Evolutionary conservation across 2,888 invertebrate genomes (phyloP), one percentile per base, ranked within the genome.

Genomic region (Scaeva pyrastri): DNA sequence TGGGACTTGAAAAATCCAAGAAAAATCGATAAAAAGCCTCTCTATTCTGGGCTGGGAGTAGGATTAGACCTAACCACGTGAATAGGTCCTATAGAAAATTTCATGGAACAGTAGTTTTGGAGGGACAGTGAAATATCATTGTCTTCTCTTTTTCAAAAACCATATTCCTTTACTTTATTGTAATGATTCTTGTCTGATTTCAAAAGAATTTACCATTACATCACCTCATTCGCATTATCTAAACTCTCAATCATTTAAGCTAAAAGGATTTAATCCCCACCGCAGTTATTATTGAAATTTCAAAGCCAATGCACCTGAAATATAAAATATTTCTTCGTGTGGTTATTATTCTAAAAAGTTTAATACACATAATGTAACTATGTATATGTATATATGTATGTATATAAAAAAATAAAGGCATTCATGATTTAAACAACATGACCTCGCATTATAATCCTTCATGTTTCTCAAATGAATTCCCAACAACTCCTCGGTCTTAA

Each of bases 381-480:
- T 4, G n/a, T n/a, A n/a, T n/a, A n/a, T n/a, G n/a, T n/a, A n/a
- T n/a, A n/a, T n/a, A n/a, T n/a, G n/a, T n/a, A n/a, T n/a, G n/a
- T 48, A 19, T 21, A 48, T 12, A 3, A 50, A 5, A 50, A 50
- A 23, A 50, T 50, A 50, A 50, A 23, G 14, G 21, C 23, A 26
- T 52, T 52, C 52, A 23, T 39, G 68, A 60, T 68, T 71, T 81
- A 12, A 36, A 60, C 21, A 70, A 80, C 66, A 76, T 72, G 52
- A 76, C 80, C 80, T 72, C 72, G 60, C 39, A 60, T 60, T 60
- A 66, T 23, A 55, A 72, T 75, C 58, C 75, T 79, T 80, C 72
- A 80, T 85, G 68, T 76, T 58, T 68, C 62, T 71, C 71, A 71
- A 70, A 64, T 66, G 70, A 74, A 56, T 80, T 80, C 68, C 48